phyloP scores from a whole-genome alignment of 2,113 vertebrate species.

The Seriola quinqueradiata region DNA sequence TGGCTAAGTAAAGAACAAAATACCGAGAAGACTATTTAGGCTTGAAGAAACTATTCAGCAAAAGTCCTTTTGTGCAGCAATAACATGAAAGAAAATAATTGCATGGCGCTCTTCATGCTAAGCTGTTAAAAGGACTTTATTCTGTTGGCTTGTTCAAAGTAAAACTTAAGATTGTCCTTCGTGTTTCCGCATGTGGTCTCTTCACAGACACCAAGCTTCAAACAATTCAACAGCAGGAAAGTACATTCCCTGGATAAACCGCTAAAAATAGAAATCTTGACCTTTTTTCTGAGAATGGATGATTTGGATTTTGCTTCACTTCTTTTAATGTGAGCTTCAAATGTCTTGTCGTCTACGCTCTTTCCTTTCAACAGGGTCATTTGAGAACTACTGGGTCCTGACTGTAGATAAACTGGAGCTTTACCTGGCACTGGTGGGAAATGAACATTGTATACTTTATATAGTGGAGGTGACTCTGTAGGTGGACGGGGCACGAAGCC shows the following conservation, averaged over 20 bases:
- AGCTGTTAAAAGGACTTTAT: not conserved
- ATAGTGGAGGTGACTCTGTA: conserved; percentile 3
- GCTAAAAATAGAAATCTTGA: not conserved
- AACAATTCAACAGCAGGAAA: not conserved
- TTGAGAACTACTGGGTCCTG: conserved; percentile 7
- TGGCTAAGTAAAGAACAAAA: not conserved
- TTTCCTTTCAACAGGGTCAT: not conserved
- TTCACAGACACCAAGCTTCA: conserved; percentile 1
- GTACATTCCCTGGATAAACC: not conserved
- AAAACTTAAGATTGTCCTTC: not conserved
- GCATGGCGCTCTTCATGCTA: not conserved
- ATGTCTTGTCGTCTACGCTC: conserved; percentile 9
- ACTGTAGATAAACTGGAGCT: conserved; percentile 28
- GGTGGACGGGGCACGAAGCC: not conserved
- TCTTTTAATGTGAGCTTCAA: not conserved
- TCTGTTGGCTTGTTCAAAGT: not conserved
- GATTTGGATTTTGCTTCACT: conserved; percentile 13
- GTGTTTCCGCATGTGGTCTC: not conserved
- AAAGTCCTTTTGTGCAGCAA: not conserved
- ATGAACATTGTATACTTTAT: not conserved
- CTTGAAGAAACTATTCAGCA: conserved; percentile 15
- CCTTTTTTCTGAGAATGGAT: conserved; percentile 1
- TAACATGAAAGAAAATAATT: conserved; percentile 15
- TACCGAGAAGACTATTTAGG: conserved; percentile 2
- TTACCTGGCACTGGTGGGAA: conserved; percentile 1